Percentiles rank a stretch among this genome's conserved stretches.
phyloP scores from a whole-genome alignment of 1,140 invertebrate species.

The Pseudomyrmex dendroicus region DNA sequence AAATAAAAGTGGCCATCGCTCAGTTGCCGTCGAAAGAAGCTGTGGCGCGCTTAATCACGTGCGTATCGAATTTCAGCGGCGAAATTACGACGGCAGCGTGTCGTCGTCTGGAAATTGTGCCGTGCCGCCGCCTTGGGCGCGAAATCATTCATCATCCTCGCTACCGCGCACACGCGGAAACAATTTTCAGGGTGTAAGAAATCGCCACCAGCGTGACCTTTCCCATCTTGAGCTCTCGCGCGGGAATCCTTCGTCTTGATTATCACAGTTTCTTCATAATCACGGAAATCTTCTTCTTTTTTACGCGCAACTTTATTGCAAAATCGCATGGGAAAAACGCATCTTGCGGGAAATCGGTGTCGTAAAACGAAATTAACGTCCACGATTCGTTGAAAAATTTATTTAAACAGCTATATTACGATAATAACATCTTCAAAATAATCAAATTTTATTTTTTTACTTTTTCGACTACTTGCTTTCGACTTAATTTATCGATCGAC shows the following conservation, averaged over 20 bases:
- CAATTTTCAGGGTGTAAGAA: conserved; percentile 17
- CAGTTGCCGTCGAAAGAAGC: background rate
- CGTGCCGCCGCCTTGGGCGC: conserved; percentile 1
- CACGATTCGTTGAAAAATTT: background rate
- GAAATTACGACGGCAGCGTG: conserved; percentile 30
- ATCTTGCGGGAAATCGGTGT: background rate
- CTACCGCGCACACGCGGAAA: conserved; percentile 24
- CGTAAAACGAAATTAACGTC: background rate
- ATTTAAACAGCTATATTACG: background rate
- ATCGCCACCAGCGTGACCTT: background rate
- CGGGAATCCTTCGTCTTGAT: background rate
- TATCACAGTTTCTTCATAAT: background rate
- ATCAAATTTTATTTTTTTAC: background rate
- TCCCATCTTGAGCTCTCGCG: background rate
- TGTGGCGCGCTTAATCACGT: conserved; percentile 31
- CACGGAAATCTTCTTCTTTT: background rate
- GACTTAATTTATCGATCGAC: background rate
- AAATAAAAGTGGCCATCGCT: conserved; percentile 18
- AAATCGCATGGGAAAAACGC: background rate
- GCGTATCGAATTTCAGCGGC: conserved; percentile 55
- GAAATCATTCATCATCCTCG: conserved; percentile 37
- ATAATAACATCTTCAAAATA: background rate
- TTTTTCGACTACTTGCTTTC: background rate
- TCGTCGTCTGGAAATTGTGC: background rate
- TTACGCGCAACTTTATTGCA: background rate